phyloP scores from a whole-genome alignment of 2,797 vertebrate species.

The Pseudomugil tenellus region DNA sequence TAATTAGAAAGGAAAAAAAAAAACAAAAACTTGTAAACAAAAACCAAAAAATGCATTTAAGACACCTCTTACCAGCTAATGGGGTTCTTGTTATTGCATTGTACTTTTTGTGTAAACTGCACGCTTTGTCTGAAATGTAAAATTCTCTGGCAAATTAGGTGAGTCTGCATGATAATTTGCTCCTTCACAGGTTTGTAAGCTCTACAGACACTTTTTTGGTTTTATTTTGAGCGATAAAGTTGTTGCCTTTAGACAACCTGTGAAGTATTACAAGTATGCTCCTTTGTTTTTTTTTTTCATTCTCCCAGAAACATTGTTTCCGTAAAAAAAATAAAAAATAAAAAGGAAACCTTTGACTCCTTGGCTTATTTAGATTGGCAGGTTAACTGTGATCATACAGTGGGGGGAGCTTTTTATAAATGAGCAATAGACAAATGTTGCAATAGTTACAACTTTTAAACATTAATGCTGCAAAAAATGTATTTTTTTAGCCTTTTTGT shows the following conservation, averaged over 20 bases:
- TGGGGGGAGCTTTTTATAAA: constrained; percentile 17
- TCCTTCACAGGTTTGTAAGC: not conserved
- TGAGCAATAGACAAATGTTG: constrained; percentile 18
- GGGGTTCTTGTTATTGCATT: too few relatives aligned
- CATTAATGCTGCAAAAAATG: not conserved
- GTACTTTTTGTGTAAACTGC: not conserved
- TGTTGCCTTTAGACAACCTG: constrained; percentile 11
- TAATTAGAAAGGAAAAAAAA: too few relatives aligned
- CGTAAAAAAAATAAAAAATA: constrained; percentile 11
- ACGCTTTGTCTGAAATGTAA: not conserved
- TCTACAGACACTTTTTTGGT: not conserved
- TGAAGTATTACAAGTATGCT: constrained; percentile 11
- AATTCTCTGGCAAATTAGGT: not conserved
- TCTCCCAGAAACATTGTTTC: not conserved
- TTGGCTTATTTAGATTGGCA: constrained; percentile 30
- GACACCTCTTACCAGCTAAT: not conserved
- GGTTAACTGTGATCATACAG: constrained; percentile 22
- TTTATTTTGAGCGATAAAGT: constrained; percentile 9
- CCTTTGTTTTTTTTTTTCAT: constrained; percentile 12
- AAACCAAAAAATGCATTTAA: not conserved
- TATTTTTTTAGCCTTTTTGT: too few relatives aligned
- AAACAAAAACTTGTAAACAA: too few relatives aligned
- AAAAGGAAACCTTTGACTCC: constrained; percentile 28
- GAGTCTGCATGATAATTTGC: not conserved
- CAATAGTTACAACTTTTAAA: not conserved